Evolutionary conservation across 2,888 invertebrate species (phyloP).

Genomic region (Drosophila maculinotata): DNA sequence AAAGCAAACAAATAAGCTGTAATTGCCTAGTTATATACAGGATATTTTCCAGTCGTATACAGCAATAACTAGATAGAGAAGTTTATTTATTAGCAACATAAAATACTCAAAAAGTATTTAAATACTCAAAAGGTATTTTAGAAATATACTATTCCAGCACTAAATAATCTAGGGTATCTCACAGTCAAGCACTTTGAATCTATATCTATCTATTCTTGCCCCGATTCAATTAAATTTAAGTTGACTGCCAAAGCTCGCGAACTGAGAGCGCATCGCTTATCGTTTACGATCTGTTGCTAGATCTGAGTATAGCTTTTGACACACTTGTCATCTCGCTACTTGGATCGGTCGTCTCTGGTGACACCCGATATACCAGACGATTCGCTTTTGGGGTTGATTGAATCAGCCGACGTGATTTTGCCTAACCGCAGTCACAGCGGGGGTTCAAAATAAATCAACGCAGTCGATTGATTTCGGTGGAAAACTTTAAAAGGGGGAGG

Average conservation of each 20-base stretch:
- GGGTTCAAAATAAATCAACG: conserved; percentile 25
- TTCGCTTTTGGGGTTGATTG: conserved; percentile 39
- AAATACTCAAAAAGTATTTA: no score
- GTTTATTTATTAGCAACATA: no score
- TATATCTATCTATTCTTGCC: background rate
- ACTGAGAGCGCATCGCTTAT: conserved; percentile 38
- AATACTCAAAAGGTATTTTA: no score
- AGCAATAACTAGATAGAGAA: background rate
- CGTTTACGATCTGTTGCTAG: conserved; percentile 61
- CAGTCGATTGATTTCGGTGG: conserved; percentile 26
- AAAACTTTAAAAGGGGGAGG: conserved; percentile 1
- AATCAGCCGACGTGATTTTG: conserved; percentile 22
- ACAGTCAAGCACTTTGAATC: background rate
- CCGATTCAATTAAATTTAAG: conserved; percentile 44
- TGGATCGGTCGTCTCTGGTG: conserved; percentile 28
- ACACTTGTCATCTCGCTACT: conserved; percentile 22
- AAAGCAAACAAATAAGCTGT: background rate
- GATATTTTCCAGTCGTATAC: background rate
- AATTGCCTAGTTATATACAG: background rate
- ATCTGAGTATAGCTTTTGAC: conserved; percentile 34
- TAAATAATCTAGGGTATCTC: background rate
- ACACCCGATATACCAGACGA: conserved; percentile 42
- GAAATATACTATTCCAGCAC: no score
- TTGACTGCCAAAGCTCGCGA: conserved; percentile 26
- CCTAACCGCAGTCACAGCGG: conserved; percentile 41